Percentiles rank a stretch among this genome's conserved stretches.
Evolutionary conservation across 2,888 invertebrate species (phyloP).

Genomic region (Mechanitis messenoides): DNA sequence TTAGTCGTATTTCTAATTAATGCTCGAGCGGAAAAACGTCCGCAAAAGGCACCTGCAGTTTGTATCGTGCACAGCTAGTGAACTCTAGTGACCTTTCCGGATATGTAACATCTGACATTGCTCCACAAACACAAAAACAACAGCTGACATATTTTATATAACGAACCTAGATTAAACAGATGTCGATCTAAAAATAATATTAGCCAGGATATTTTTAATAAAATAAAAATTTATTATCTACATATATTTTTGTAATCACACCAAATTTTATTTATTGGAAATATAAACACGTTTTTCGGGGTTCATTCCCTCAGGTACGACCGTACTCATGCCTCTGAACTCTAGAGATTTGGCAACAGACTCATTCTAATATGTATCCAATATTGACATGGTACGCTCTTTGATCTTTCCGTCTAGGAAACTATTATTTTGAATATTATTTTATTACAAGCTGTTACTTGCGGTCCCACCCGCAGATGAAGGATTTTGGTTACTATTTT

Average conservation of each 20-base stretch:
- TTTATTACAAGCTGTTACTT: too few relatives aligned
- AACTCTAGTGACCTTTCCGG: slow-evolving; percentile 48
- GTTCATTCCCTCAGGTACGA: slow-evolving; percentile 26
- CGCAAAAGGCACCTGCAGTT: slow-evolving; percentile 31
- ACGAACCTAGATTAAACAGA: slow-evolving; percentile 17
- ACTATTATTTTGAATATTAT: background rate
- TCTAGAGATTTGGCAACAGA: slow-evolving; percentile 23
- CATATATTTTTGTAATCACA: background rate
- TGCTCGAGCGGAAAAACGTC: slow-evolving; percentile 24
- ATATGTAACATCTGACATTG: slow-evolving; percentile 36
- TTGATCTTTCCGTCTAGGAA: slow-evolving; percentile 18
- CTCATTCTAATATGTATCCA: slow-evolving; percentile 29
- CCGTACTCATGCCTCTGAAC: slow-evolving; percentile 28
- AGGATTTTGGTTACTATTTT: too few relatives aligned
- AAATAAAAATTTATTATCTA: background rate
- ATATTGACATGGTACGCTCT: slow-evolving; percentile 24
- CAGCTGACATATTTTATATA: slow-evolving; percentile 18
- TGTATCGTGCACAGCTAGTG: slow-evolving; percentile 44
- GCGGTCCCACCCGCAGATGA: too few relatives aligned
- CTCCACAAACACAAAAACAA: slow-evolving; percentile 22
- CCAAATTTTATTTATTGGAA: slow-evolving; percentile 8
- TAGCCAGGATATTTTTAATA: too few relatives aligned
- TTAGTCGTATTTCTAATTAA: slow-evolving; percentile 25
- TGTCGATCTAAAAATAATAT: background rate
- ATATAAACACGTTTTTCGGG: slow-evolving; percentile 19